A percentile compares a stretch with the other conserved stretches of the same genome.
phyloP scores from a whole-genome alignment of 2,888 invertebrate species.

The Leucophenga maculata region DNA sequence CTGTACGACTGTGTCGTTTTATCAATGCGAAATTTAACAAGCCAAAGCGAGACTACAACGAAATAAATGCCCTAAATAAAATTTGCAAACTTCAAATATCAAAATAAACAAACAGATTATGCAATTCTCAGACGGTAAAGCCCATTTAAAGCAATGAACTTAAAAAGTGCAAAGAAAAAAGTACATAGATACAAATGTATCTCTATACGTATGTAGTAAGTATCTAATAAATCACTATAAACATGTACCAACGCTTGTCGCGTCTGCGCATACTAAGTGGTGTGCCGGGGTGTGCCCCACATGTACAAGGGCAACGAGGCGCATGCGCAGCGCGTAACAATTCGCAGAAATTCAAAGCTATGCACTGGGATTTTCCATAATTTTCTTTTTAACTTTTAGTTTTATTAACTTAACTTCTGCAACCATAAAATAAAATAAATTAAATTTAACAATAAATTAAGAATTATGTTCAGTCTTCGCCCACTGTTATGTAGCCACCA shows the following conservation, averaged over 20 bases:
- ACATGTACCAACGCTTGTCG: neutral
- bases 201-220: neutral
- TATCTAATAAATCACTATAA: neutral
- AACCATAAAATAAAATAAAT: neutral
- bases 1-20: neutral
- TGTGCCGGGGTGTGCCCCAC: neutral
- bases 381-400: neutral
- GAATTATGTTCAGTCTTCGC: slow-evolving; percentile 38
- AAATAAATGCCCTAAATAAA: slow-evolving; percentile 49
- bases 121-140: slow-evolving; percentile 5
- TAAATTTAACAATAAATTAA: neutral
- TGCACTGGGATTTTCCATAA: slow-evolving; percentile 9
- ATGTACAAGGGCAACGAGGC: slow-evolving; percentile 4
- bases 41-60: slow-evolving; percentile 58
- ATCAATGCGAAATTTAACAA: neutral
- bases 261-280: slow-evolving; percentile 18
- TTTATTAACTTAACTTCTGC: neutral
- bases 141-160: slow-evolving; percentile 25
- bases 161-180: slow-evolving; percentile 6
- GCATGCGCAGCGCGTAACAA: neutral
- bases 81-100: slow-evolving; percentile 13
- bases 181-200: neutral
- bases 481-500: slow-evolving; percentile 52
- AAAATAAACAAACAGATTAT: slow-evolving; percentile 17
- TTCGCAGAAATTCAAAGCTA: neutral